Evolutionary conservation across 2,797 vertebrate genomes (phyloP).

Genomic region (Tarsius wallacei): DNA sequence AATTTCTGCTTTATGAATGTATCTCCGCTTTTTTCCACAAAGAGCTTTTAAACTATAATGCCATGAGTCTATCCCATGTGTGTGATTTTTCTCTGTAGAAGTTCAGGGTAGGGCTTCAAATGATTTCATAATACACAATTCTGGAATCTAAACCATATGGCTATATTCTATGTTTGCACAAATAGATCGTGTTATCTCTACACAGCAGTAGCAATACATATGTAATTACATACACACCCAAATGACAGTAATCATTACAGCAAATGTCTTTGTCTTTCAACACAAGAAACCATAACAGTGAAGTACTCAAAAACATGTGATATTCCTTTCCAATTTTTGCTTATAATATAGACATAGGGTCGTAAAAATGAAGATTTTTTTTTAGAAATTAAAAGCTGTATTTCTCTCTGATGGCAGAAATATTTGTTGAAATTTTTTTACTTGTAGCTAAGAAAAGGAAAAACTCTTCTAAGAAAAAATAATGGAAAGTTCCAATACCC

Average conservation of each 20-base stretch:
- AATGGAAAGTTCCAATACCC: neutral
- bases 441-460: slow-evolving; percentile 46
- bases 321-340: neutral
- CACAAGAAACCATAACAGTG: neutral
- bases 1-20: slow-evolving; percentile 44
- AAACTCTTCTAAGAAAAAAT: neutral
- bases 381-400: neutral
- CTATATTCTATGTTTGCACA: slow-evolving; percentile 5
- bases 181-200: neutral
- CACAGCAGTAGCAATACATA: neutral
- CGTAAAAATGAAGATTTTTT: neutral
- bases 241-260: neutral
- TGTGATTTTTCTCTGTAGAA: slow-evolving; percentile 52
- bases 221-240: neutral
- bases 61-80: neutral
- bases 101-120: slow-evolving; percentile 35
- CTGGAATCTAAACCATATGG: slow-evolving; percentile 77
- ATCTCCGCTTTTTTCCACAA: neutral
- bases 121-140: slow-evolving; percentile 66
- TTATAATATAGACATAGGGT: neutral
- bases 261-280: neutral
- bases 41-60: slow-evolving; percentile 15
- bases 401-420: neutral
- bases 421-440: slow-evolving; percentile 23
- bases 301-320: neutral